A percentile compares a stretch with the other conserved stretches of the same genome.
These are phyloP conservation scores for Drosophila nigrodunni DNA, from an alignment of 1,140 invertebrate genomes.

Conservation along the genomic window DNA sequence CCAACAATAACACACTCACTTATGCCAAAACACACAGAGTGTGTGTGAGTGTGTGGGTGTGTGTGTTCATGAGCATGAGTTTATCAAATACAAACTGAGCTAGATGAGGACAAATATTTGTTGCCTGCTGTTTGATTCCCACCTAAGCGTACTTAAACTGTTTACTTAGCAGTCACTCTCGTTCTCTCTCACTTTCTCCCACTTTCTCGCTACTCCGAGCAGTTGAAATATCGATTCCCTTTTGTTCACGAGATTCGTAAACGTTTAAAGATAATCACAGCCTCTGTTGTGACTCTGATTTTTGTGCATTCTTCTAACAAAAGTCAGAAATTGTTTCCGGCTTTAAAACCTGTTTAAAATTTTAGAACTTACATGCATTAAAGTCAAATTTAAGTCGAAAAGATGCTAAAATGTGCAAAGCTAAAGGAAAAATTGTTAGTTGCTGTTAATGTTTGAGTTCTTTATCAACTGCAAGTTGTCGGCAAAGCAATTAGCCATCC, in stretches of 20 bases:
- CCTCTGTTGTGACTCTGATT: too few relatives aligned
- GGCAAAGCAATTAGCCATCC: constrained; percentile 19
- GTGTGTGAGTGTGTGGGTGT: not conserved
- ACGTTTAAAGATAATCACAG: not conserved
- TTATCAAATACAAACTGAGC: constrained; percentile 25
- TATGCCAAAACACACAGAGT: not conserved
- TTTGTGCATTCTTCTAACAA: too few relatives aligned
- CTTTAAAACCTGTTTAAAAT: too few relatives aligned
- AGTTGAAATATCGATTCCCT: constrained; percentile 4
- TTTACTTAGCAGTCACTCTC: not conserved
- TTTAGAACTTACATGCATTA: too few relatives aligned
- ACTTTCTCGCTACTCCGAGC: not conserved
- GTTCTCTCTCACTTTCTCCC: not conserved
- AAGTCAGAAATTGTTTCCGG: too few relatives aligned
- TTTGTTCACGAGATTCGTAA: constrained; percentile 7
- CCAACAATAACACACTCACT: not conserved
- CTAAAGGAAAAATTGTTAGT: too few relatives aligned
- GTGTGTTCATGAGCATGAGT: not conserved
- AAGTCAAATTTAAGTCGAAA: too few relatives aligned
- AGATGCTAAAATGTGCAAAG: too few relatives aligned
- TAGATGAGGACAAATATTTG: constrained; percentile 12
- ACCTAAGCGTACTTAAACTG: not conserved
- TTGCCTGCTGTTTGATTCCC: not conserved
- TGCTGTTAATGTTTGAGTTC: not conserved
- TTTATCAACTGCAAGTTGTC: not conserved